phyloP scores from a whole-genome alignment of 2,113 vertebrate species.

The Ailurus styani region DNA sequence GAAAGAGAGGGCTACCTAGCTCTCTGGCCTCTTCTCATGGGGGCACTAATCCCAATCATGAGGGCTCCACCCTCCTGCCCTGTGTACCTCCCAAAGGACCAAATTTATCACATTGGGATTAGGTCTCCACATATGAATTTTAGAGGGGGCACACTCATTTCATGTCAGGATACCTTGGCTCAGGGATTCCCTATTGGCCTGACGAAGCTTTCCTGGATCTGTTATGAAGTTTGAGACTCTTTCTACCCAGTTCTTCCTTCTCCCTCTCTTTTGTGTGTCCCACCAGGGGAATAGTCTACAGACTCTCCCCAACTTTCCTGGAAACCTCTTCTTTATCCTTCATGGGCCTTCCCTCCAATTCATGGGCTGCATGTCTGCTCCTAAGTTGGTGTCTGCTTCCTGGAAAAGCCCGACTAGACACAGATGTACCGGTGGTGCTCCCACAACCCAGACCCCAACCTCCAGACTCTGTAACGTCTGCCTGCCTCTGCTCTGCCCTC shows the following conservation, averaged over 20 bases:
- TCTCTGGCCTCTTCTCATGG: background rate
- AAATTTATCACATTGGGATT: background rate
- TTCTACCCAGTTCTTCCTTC: background rate
- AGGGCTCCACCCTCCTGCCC: background rate
- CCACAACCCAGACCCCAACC: background rate
- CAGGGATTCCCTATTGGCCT: background rate
- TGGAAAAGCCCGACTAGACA: background rate
- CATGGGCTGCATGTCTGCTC: background rate
- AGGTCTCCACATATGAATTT: background rate
- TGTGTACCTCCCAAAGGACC: background rate
- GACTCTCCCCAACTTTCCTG: background rate
- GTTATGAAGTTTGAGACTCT: background rate
- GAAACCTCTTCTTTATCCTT: background rate
- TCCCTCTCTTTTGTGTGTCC: background rate
- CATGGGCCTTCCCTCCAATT: background rate
- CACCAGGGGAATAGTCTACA: background rate
- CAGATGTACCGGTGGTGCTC: too few species aligned
- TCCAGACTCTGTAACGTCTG: background rate
- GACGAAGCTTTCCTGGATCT: background rate
- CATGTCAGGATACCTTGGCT: background rate
- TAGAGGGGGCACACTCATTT: background rate
- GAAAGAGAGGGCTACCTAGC: background rate
- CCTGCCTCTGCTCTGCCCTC: background rate
- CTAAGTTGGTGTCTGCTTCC: background rate
- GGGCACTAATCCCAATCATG: background rate